A percentile compares a stretch with the other conserved stretches of the same genome.
These are phyloP conservation scores for Naso thynnoides DNA, from an alignment of 2,797 vertebrate species.

Conservation along the genomic window DNA sequence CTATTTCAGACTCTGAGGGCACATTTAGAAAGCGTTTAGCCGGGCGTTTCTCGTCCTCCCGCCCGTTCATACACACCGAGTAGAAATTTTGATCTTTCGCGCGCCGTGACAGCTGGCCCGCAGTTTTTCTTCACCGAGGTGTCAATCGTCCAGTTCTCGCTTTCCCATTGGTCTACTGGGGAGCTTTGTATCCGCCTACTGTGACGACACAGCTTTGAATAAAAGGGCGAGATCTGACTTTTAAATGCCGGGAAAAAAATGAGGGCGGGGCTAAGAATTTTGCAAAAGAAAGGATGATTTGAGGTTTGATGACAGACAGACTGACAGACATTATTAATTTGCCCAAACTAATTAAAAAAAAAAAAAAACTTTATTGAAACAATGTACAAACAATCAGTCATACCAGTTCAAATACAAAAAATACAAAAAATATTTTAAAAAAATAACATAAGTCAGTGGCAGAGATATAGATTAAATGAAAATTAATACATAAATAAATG, in stretches of 20 bases:
- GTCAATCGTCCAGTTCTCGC: conserved; percentile 59
- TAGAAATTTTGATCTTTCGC: conserved; percentile 84
- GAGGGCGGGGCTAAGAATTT: conserved; percentile 30
- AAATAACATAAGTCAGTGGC: no score
- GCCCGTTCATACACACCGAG: conserved; percentile 72
- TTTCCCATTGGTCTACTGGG: conserved; percentile 69
- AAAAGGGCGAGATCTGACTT: neutral
- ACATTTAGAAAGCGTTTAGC: conserved; percentile 38
- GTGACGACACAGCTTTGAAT: conserved; percentile 21
- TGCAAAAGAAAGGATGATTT: neutral
- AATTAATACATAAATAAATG: no score
- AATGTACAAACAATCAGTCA: no score
- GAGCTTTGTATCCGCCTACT: conserved; percentile 22
- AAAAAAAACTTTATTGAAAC: no score
- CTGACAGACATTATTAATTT: neutral
- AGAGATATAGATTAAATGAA: no score
- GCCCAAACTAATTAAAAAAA: no score
- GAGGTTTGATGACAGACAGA: neutral
- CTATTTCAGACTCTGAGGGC: conserved; percentile 27
- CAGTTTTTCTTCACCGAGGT: conserved; percentile 30
- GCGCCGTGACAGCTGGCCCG: conserved; percentile 78
- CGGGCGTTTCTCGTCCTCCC: conserved; percentile 73
- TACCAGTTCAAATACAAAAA: no score
- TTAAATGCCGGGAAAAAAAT: neutral
- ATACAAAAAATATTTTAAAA: no score